A percentile compares a stretch with the other conserved stretches of the same genome.
These are phyloP conservation scores for Leucopsar rothschildi DNA, from an alignment of 2,113 vertebrate species.

Conservation along the genomic window DNA sequence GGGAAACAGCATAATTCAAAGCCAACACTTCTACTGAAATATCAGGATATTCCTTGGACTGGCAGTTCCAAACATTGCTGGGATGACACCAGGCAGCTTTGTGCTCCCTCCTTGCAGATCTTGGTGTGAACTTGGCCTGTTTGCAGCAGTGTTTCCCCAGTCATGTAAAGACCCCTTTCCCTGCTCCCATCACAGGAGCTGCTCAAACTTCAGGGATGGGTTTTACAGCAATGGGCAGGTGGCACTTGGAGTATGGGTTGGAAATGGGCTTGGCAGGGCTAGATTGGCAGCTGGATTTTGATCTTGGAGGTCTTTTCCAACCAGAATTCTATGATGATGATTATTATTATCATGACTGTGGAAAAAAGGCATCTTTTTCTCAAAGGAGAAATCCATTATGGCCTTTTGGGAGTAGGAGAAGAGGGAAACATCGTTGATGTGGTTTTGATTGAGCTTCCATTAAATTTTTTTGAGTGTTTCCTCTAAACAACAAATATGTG, in stretches of 20 bases:
- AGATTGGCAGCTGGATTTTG: background rate
- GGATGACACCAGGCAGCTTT: rapidly evolving
- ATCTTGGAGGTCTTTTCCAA: background rate
- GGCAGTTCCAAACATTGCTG: background rate
- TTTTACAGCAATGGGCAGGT: background rate
- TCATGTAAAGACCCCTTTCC: no score
- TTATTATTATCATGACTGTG: background rate
- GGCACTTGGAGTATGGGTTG: background rate
- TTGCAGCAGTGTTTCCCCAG: background rate
- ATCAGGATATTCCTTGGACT: background rate
- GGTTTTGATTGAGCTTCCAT: background rate
- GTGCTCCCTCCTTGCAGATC: background rate
- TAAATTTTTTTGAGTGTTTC: background rate
- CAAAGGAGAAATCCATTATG: background rate
- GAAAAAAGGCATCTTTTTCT: background rate
- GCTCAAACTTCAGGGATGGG: background rate
- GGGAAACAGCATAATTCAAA: background rate
- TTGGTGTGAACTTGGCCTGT: rapidly evolving
- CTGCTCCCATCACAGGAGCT: background rate
- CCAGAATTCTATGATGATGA: background rate
- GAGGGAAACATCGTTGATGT: no score
- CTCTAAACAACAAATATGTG: rapidly evolving
- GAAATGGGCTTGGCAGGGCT: background rate
- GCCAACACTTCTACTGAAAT: no score
- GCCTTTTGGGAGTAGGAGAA: background rate